phyloP scores from a whole-genome alignment of 1,140 invertebrate species.

The Diorhabda elongata region DNA sequence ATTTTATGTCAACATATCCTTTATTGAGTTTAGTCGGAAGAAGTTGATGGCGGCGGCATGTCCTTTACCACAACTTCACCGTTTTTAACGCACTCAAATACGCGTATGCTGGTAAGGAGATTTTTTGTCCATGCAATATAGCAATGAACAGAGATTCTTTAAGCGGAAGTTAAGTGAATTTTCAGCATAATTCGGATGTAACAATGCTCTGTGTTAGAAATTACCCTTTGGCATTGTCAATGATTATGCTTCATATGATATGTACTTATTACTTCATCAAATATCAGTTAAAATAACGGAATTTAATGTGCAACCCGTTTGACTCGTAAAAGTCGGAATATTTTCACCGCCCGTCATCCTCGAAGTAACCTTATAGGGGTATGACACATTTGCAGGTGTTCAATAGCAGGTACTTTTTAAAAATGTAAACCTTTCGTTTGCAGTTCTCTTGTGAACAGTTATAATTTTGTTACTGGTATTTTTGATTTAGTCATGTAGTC shows the following conservation, averaged over 20 bases:
- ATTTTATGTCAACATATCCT: no score
- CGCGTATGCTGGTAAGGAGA: no score
- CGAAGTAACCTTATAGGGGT: slow-evolving; percentile 6
- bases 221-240: neutral
- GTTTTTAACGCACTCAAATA: no score
- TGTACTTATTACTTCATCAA: neutral
- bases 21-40: no score
- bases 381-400: slow-evolving; percentile 17
- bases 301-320: no score
- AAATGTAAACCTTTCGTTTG: neutral
- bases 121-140: no score
- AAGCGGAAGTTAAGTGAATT: neutral
- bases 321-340: neutral
- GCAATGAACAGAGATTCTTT: neutral
- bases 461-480: neutral
- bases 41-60: no score
- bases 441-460: neutral
- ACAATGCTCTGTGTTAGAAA: neutral
- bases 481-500: neutral
- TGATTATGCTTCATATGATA: neutral
- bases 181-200: neutral
- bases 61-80: no score
- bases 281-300: neutral
- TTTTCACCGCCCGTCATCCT: neutral
- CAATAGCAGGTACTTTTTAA: slow-evolving; percentile 9